Conservation (phyloP, 1,140 invertebrate species). For the Drosophila kohkoa region DNA sequence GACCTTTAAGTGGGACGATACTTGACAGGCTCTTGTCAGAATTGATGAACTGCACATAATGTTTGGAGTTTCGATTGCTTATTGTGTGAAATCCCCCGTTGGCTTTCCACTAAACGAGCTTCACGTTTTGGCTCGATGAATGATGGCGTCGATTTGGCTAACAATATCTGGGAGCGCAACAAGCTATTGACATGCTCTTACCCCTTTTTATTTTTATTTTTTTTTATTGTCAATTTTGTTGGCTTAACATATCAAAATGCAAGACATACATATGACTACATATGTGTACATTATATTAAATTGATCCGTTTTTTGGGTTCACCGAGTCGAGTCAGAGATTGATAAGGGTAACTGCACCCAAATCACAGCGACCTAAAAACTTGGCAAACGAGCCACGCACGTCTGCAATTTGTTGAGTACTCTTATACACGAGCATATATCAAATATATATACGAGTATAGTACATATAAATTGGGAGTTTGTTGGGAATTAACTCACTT, state of each 20-base stretch:
- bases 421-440: not conserved
- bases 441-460: not conserved
- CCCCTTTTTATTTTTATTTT: not conserved
- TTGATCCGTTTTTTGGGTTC: slow-evolving; percentile 35
- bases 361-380: slow-evolving; percentile 26
- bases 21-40: slow-evolving; percentile 34
- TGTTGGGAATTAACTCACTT: slow-evolving; percentile 81
- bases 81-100: slow-evolving; percentile 9
- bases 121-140: slow-evolving; percentile 23
- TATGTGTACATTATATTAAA: slow-evolving; percentile 35
- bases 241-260: slow-evolving; percentile 34
- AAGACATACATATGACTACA: slow-evolving; percentile 18
- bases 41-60: slow-evolving; percentile 32
- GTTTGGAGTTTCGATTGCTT: slow-evolving; percentile 28
- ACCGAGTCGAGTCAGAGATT: slow-evolving; percentile 39
- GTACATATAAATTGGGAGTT: not conserved
- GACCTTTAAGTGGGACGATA: slow-evolving; percentile 8
- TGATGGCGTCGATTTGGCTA: slow-evolving; percentile 39
- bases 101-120: slow-evolving; percentile 7
- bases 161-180: slow-evolving; percentile 21
- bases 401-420: slow-evolving; percentile 38
- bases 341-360: slow-evolving; percentile 45
- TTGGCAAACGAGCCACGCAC: slow-evolving; percentile 42
- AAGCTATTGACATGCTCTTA: slow-evolving; percentile 8
- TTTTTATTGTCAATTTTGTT: not conserved